Evolutionary conservation across 1,140 invertebrate genomes (phyloP), one percentile per base, ranked within the genome.

Genomic region (Mesaphorura yosii): DNA sequence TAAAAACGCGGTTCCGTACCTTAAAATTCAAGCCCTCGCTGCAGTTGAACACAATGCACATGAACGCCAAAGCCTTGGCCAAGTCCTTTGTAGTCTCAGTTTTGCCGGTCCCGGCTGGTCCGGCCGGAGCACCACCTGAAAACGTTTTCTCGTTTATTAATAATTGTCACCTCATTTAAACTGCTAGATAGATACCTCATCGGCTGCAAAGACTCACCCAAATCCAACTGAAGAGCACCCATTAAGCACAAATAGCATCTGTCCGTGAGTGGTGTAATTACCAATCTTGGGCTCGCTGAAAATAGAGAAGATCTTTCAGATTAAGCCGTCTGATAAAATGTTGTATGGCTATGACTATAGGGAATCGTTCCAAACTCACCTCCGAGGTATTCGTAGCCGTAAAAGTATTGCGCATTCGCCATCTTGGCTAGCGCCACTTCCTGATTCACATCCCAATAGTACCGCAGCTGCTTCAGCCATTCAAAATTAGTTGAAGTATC

Each of bases 41-140:
- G 57, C 76, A 78, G 69, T 95, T 94, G 71, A 96, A 95, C 0
- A 95, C 88, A 0, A 96, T 84, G 67, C 90, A 96, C 69, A 94
- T 90, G 67, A 89, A 95, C 20, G 90, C 92, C 0, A 95, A 82
- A 3, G 46, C 25, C 20, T 48, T 48, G 5, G 46, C 46, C 46
- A 48, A 10, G 28, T 48, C 46, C 72, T 92, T 92, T 0, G 86
- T 89, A 0, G 89, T 92, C 74, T 94, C 91, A 1, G 90, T 94
- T 74, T 95, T 95, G 1, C 91, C 91, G 0, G 89, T 94, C 17
- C 90, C 90, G 15, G 84, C 86, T 1, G 89, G 88, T 1, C 90
- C 89, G 54, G 88, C 79, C 19, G 87, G 80, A 37, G 84, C 88
- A 27, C 89, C 89, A 25, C 85, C 78, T 70, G 59, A 42, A 60